Percentiles rank a stretch among this genome's conserved stretches.
Evolutionary conservation across 2,797 vertebrate species (phyloP).

Genomic region (Sebastiscus tertius): DNA sequence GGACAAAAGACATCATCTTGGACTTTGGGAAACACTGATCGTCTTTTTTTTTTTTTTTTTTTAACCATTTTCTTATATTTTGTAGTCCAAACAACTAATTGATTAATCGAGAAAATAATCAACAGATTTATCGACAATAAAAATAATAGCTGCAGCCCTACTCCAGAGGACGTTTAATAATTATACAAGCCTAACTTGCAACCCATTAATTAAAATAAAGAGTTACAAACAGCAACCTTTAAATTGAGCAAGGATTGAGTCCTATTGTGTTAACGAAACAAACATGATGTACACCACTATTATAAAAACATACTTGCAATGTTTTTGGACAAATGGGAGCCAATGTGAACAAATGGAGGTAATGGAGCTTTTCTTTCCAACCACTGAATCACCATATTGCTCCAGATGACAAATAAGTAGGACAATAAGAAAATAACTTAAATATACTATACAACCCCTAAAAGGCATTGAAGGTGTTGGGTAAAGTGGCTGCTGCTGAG

Average conservation of each 20-base stretch:
- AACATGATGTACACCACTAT: not conserved
- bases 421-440: too few species aligned
- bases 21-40: too few species aligned
- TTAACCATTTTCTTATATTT: too few species aligned
- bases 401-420: too few species aligned
- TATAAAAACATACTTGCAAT: not conserved
- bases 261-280: not conserved
- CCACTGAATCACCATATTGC: not conserved
- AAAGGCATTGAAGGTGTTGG: not conserved
- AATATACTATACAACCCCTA: not conserved
- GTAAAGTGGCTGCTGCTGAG: not conserved
- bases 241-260: not conserved
- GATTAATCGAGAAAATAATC: too few species aligned
- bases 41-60: too few species aligned
- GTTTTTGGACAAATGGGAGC: not conserved
- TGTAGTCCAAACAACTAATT: too few species aligned
- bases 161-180: not conserved
- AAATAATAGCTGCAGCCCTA: too few species aligned
- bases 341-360: not conserved
- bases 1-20: too few species aligned
- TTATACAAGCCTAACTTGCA: too few species aligned
- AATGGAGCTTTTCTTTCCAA: not conserved
- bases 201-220: not conserved
- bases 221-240: not conserved
- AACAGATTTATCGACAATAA: too few species aligned